phyloP scores from a whole-genome alignment of 2,888 invertebrate genomes.

The Thera obeliscata region DNA sequence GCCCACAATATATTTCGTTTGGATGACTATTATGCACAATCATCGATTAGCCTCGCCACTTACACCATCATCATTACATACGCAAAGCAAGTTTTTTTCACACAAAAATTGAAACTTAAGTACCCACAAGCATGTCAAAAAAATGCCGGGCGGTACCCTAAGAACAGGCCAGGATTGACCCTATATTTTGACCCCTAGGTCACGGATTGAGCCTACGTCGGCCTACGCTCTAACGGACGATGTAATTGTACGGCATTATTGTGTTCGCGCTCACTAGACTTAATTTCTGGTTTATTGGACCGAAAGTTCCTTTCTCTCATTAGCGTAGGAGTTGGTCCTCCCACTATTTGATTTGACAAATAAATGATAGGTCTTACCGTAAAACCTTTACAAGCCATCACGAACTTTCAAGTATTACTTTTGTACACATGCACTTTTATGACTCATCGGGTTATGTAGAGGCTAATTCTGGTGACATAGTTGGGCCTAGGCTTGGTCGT shows the following conservation, averaged over 20 bases:
- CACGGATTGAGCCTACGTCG: conserved; percentile 15
- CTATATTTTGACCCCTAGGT: conserved; percentile 27
- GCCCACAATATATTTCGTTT: conserved; percentile 19
- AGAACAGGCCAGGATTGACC: conserved; percentile 36
- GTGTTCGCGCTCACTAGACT: conserved; percentile 25
- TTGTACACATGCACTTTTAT: too few species aligned
- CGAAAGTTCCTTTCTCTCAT: conserved; percentile 30
- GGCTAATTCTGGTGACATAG: too few species aligned
- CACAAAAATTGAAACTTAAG: conserved; percentile 25
- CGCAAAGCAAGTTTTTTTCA: conserved; percentile 26
- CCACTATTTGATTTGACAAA: conserved; percentile 15
- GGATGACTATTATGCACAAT: conserved; percentile 26
- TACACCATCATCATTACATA: conserved; percentile 23
- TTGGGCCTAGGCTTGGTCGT: too few species aligned
- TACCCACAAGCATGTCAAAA: conserved; percentile 1
- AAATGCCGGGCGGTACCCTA: conserved; percentile 24
- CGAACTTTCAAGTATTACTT: too few species aligned
- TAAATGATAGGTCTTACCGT: background rate
- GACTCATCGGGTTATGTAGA: too few species aligned
- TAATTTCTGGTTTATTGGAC: conserved; percentile 33
- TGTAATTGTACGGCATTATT: conserved; percentile 28
- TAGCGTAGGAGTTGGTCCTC: conserved; percentile 31
- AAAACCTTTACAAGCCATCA: background rate
- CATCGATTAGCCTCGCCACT: conserved; percentile 26
- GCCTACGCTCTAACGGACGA: conserved; percentile 32